These are phyloP conservation scores for Eristalinus sepulchralis DNA, from an alignment of 2,888 invertebrate species.

Conservation along the genomic window DNA sequence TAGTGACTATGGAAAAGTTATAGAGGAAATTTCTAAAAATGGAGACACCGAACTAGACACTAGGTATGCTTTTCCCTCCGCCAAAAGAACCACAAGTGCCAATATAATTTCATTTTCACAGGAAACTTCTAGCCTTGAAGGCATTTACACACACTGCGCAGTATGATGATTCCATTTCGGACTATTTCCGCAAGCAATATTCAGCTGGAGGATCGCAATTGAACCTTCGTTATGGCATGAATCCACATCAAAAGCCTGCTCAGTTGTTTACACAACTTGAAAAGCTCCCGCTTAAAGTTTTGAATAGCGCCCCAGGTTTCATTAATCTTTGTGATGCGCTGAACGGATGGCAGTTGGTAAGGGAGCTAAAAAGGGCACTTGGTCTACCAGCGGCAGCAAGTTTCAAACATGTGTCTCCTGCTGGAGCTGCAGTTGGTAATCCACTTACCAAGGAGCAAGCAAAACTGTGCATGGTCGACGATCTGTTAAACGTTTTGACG, in stretches of 20 bases:
- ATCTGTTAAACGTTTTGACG: slow-evolving; percentile 87
- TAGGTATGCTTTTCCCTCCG: slow-evolving; percentile 62
- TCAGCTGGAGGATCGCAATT: slow-evolving; percentile 89
- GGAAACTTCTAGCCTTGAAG: slow-evolving; percentile 91
- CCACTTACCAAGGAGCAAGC: slow-evolving; percentile 90
- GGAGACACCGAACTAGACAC: slow-evolving; percentile 87
- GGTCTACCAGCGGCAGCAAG: slow-evolving; percentile 95
- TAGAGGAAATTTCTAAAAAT: slow-evolving; percentile 86
- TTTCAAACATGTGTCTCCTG: slow-evolving; percentile 99
- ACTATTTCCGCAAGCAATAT: slow-evolving; percentile 96
- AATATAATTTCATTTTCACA: slow-evolving; percentile 76
- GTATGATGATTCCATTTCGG: slow-evolving; percentile 96
- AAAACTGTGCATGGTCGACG: slow-evolving; percentile 95
- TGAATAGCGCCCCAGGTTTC: slow-evolving; percentile 98
- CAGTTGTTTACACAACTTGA: slow-evolving; percentile 92
- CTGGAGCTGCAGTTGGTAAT: slow-evolving; percentile 96
- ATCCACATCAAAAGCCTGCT: slow-evolving; percentile 98
- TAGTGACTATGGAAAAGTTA: slow-evolving; percentile 89
- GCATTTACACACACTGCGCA: slow-evolving; percentile 98
- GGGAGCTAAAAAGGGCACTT: slow-evolving; percentile 90
- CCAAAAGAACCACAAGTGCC: not conserved
- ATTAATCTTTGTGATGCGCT: slow-evolving; percentile 98
- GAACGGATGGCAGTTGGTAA: slow-evolving; percentile 98
- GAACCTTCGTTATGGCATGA: slow-evolving; percentile 96
- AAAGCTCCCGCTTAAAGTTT: slow-evolving; percentile 90